Percentiles rank a stretch among this genome's conserved stretches.
phyloP scores from a whole-genome alignment of 2,797 vertebrate species.

The Enteromius argenteus region DNA sequence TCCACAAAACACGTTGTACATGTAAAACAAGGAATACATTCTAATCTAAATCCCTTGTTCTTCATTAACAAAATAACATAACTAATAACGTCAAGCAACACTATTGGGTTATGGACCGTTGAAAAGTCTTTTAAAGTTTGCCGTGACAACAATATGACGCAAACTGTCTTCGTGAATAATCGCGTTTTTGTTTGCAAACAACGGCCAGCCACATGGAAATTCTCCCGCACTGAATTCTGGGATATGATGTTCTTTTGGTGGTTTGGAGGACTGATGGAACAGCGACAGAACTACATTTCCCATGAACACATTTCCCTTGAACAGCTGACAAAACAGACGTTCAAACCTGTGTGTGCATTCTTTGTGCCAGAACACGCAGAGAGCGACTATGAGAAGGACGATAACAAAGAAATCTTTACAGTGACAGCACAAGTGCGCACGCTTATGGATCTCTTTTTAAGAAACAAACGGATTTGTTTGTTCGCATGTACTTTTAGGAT shows the following conservation, averaged over 20 bases:
- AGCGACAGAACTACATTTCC: constrained; percentile 66
- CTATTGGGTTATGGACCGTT: not conserved
- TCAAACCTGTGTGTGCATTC: constrained; percentile 66
- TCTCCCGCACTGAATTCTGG: constrained; percentile 52
- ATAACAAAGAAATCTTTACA: not conserved
- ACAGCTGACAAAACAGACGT: constrained; percentile 62
- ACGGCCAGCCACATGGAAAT: constrained; percentile 79
- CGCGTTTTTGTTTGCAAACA: constrained; percentile 84
- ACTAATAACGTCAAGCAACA: not conserved
- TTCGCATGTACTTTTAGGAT: not conserved
- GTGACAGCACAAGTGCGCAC: not conserved
- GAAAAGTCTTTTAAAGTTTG: not conserved
- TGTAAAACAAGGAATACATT: not conserved
- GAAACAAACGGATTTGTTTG: not conserved
- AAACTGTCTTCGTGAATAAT: not conserved
- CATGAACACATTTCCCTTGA: constrained; percentile 51
- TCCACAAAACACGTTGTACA: not conserved
- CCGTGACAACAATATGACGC: not conserved
- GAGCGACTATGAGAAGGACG: not conserved
- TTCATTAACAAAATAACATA: not conserved
- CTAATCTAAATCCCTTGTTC: not conserved
- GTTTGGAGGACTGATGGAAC: fast-evolving
- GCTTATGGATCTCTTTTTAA: not conserved
- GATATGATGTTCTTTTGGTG: constrained; percentile 67
- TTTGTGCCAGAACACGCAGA: constrained; percentile 69